Percentiles rank a stretch among this genome's conserved stretches.
phyloP scores from a whole-genome alignment of 2,888 invertebrate genomes.

The Orchesella flavescens region DNA sequence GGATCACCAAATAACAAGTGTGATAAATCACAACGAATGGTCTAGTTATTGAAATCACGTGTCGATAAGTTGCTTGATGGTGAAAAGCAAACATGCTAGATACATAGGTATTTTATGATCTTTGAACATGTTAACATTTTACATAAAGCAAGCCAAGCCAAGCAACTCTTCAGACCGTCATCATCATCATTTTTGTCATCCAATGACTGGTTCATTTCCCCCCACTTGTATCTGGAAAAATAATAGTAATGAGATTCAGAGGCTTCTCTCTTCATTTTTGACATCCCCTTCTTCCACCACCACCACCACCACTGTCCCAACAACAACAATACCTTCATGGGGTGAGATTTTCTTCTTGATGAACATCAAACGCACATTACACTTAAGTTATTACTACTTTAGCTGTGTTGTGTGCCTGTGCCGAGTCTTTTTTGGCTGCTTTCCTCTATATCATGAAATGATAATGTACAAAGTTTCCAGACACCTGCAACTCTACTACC shows the following conservation, averaged over 20 bases:
- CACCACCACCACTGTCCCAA: no score
- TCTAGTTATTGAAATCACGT: slow-evolving; percentile 38
- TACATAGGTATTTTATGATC: slow-evolving; percentile 1
- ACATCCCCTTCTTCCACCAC: background rate
- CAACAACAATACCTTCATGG: background rate
- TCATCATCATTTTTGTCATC: slow-evolving; percentile 16
- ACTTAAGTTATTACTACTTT: slow-evolving; percentile 30
- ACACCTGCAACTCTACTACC: slow-evolving; percentile 61
- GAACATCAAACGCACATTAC: slow-evolving; percentile 47
- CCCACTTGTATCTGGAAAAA: slow-evolving; percentile 4
- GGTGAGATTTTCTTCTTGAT: slow-evolving; percentile 38
- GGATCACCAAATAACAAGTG: slow-evolving; percentile 25
- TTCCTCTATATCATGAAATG: slow-evolving; percentile 53
- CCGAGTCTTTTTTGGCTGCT: slow-evolving; percentile 49
- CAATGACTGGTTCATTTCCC: slow-evolving; percentile 2
- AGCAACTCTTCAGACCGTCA: background rate
- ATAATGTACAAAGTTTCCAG: slow-evolving; percentile 55
- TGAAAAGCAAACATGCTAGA: slow-evolving; percentile 17
- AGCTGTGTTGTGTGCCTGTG: slow-evolving; percentile 7
- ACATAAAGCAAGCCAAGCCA: background rate
- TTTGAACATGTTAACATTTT: background rate
- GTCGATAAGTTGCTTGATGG: slow-evolving; percentile 2
- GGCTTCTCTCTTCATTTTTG: background rate
- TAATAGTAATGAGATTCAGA: background rate
- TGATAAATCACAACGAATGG: slow-evolving; percentile 36